A percentile compares a stretch with the other conserved stretches of the same genome.
phyloP scores from a whole-genome alignment of 1,140 invertebrate genomes.

The Pseudomyrmex concolor region DNA sequence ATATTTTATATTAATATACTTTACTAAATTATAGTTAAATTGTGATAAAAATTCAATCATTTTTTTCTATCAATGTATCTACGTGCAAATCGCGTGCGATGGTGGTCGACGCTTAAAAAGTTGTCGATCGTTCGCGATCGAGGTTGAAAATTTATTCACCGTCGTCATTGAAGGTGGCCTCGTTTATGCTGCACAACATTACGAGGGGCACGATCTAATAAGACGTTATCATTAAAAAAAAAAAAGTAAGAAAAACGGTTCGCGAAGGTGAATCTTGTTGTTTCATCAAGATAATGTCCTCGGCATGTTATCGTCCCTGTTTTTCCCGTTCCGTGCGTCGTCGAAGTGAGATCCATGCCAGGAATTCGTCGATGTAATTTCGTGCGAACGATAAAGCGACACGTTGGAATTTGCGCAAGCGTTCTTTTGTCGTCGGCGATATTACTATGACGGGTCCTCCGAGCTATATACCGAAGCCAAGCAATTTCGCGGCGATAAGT shows the following conservation, averaged over 20 bases:
- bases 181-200: conserved; percentile 18
- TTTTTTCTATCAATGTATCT: too few species aligned
- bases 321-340: not conserved
- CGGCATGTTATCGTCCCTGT: conserved; percentile 4
- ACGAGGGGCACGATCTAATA: conserved; percentile 48
- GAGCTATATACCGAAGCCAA: conserved; percentile 7
- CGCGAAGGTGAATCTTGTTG: conserved; percentile 49
- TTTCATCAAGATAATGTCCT: conserved; percentile 62
- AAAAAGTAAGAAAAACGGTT: conserved; percentile 26
- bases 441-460: conserved; percentile 48
- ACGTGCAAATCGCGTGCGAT: too few species aligned
- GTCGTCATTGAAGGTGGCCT: conserved; percentile 25
- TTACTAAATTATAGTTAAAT: too few species aligned
- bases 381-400: conserved; percentile 38
- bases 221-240: conserved; percentile 10
- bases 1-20: too few species aligned
- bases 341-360: not conserved
- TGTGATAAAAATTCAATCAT: too few species aligned
- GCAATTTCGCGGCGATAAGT: conserved; percentile 46
- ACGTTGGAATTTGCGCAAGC: conserved; percentile 45
- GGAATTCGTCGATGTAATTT: conserved; percentile 61
- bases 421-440: conserved; percentile 58
- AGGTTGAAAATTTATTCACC: conserved; percentile 32
- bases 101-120: too few species aligned
- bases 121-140: not conserved